Conservation (phyloP, 2,888 invertebrate genomes). For the Cephus runcator region DNA sequence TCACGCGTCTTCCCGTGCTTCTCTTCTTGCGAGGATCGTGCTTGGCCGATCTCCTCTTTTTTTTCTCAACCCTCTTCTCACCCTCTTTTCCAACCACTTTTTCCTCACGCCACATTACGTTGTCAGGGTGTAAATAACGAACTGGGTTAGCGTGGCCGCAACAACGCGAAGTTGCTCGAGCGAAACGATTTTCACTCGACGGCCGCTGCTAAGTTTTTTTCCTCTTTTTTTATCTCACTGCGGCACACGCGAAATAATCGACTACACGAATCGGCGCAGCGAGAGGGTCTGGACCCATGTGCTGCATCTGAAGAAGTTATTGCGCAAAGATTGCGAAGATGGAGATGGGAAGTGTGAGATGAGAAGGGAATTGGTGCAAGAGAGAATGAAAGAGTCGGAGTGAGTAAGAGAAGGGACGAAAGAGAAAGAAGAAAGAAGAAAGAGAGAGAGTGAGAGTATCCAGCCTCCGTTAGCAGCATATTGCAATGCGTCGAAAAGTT, state of each 20-base stretch:
- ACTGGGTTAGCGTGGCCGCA: background rate
- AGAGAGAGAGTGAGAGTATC: slow-evolving; percentile 38
- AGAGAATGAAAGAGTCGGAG: slow-evolving; percentile 19
- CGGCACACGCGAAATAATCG: background rate
- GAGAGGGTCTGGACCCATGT: background rate
- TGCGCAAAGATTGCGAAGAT: slow-evolving; percentile 3
- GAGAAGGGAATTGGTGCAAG: slow-evolving; percentile 9
- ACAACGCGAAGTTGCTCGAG: background rate
- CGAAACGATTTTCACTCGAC: background rate
- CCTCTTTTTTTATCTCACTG: background rate
- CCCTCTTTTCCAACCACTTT: background rate
- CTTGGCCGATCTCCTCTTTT: background rate
- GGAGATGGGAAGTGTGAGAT: slow-evolving; percentile 17
- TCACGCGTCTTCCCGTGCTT: background rate
- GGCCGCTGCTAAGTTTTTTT: background rate
- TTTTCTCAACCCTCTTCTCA: background rate
- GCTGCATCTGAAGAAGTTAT: background rate
- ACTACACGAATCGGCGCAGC: background rate
- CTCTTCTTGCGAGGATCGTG: background rate
- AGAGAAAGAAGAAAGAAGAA: background rate
- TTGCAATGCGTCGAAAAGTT: slow-evolving; percentile 65
- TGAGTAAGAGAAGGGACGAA: slow-evolving; percentile 21
- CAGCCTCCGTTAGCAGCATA: slow-evolving; percentile 60
- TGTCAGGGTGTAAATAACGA: slow-evolving; percentile 1
- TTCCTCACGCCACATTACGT: background rate